These are phyloP conservation scores for Pocillopora meandrina DNA, from an alignment of 92 coral and sea anemone species.

Conservation along the genomic window DNA sequence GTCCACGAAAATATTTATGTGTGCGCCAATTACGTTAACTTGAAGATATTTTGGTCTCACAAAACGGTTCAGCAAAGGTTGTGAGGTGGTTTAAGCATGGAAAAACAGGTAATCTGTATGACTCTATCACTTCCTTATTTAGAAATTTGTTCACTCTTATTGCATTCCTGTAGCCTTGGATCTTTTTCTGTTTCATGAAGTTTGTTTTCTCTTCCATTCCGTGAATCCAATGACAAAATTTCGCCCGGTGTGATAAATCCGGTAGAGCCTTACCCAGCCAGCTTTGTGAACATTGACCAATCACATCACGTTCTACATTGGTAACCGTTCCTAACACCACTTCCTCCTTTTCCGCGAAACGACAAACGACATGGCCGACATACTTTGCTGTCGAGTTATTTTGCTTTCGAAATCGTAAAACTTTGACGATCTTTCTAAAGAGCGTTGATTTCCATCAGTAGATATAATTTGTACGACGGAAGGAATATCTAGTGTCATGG, in stretches of 20 bases:
- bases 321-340: background rate
- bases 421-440: background rate
- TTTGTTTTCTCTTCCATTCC: background rate
- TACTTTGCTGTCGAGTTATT: background rate
- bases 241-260: background rate
- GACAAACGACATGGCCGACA: background rate
- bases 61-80: too few species aligned
- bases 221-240: background rate
- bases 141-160: too few species aligned
- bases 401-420: background rate
- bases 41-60: too few species aligned
- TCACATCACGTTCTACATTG: background rate
- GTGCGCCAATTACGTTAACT: too few species aligned
- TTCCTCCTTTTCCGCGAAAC: conserved; percentile 29
- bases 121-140: too few species aligned
- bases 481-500: background rate
- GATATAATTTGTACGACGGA: background rate
- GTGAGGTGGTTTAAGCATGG: too few species aligned
- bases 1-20: too few species aligned
- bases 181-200: too few species aligned
- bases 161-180: too few species aligned
- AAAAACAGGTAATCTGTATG: too few species aligned
- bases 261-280: background rate
- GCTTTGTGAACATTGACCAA: conserved; percentile 18
- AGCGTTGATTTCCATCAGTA: background rate